Percentiles rank a stretch among this genome's conserved stretches.
Conservation (phyloP, 2,888 invertebrate genomes). For the Leptinotarsa juncta region DNA sequence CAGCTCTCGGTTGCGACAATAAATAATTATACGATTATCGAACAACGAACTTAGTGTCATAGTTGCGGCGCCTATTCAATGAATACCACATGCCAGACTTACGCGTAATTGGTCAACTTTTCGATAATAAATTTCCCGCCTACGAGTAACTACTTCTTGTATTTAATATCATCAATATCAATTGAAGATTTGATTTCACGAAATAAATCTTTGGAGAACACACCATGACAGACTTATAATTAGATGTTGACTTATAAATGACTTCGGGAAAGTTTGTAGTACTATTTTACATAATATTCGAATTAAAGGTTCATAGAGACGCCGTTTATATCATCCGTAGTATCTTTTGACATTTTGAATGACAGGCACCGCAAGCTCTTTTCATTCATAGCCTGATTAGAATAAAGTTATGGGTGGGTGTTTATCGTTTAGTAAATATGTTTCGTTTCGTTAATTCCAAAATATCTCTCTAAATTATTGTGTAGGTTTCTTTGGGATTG, state of each 20-base stretch:
- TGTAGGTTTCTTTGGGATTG: background rate
- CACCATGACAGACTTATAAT: slow-evolving; percentile 28
- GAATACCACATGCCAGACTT: background rate
- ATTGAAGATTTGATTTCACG: slow-evolving; percentile 31
- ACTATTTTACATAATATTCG: slow-evolving; percentile 30
- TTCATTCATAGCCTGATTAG: slow-evolving; percentile 17
- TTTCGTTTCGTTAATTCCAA: background rate
- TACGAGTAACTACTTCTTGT: slow-evolving; percentile 12
- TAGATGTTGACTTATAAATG: slow-evolving; percentile 29
- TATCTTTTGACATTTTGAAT: slow-evolving; percentile 19
- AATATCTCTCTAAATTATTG: background rate
- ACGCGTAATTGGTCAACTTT: background rate
- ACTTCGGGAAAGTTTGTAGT: slow-evolving; percentile 19
- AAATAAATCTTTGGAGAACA: slow-evolving; percentile 26
- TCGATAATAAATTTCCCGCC: slow-evolving; percentile 4
- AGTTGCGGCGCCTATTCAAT: background rate
- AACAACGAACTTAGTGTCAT: too few species aligned
- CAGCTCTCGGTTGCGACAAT: too few species aligned
- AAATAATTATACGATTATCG: too few species aligned
- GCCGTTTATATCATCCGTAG: slow-evolving; percentile 17
- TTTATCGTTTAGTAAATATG: background rate
- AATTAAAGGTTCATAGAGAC: slow-evolving; percentile 21
- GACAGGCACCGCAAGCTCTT: slow-evolving; percentile 20
- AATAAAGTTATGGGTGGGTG: slow-evolving; percentile 3
- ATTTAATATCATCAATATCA: slow-evolving; percentile 30